Evolutionary conservation across 2,888 invertebrate species (phyloP).

Genomic region (Pristionchus mayeri): DNA sequence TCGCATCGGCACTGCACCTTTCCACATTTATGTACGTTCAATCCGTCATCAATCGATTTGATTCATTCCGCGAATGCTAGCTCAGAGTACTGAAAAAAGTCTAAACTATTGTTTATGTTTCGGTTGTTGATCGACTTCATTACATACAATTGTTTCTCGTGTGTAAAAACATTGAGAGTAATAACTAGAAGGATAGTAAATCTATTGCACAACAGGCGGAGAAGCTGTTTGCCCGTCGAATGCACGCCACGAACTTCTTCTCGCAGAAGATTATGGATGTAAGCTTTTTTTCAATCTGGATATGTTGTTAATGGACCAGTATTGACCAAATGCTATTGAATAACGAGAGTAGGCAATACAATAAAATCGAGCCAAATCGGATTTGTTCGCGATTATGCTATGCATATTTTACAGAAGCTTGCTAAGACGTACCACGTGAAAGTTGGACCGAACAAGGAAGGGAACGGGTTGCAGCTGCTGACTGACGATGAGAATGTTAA

Average conservation of each 20-base stretch:
- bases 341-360: no score
- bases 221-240: constrained; percentile 67
- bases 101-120: no score
- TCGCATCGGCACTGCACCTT: constrained; percentile 65
- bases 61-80: no score
- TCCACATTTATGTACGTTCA: constrained; percentile 57
- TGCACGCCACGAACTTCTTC: constrained; percentile 70
- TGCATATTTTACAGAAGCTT: constrained; percentile 60
- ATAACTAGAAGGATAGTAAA: no score
- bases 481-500: constrained; percentile 55
- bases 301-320: not conserved
- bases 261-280: constrained; percentile 66
- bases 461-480: constrained; percentile 62
- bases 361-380: no score
- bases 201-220: constrained; percentile 56
- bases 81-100: no score
- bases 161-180: no score
- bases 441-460: constrained; percentile 59
- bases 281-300: no score
- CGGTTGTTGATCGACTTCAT: no score
- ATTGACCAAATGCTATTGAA: no score
- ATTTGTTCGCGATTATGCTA: no score
- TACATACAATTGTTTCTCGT: no score
- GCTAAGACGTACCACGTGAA: constrained; percentile 63
- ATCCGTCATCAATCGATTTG: not conserved